Base-by-base conservation (phyloP, 2,888 invertebrate species). In the Zygaena filipendulae region DNA sequence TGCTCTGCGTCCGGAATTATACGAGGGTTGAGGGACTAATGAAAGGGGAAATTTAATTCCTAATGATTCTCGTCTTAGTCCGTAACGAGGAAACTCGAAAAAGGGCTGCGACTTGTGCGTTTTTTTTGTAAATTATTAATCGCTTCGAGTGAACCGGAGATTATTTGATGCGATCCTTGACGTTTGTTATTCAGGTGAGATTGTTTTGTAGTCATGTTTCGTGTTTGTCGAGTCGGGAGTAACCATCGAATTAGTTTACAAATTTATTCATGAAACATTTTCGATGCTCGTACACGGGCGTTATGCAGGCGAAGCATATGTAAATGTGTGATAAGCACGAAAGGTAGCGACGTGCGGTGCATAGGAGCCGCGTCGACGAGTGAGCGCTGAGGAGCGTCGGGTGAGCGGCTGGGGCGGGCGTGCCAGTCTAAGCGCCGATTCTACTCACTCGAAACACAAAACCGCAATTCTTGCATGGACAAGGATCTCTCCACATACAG, bases 11-110 rank as follows among this genome's bases (percentile, higher is more conserved):
- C 77, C 79, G 74, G 79, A 75, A 75, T 77, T 77, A 77, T 77
- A 77, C 77, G 79, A 79, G 77, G 79, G 77, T 77, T 77, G 77
- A 75, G 79, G 77, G 79, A 79, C 79, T 79, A 79, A 79, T 79
- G 77, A 79, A 79, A 79, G 77, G 77, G 79, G 77, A 79, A 77
- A 79, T 79, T 79, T 79, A 79, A 79, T 77, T 77, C 79, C 75
- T 79, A 79, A 79, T 79, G 79, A 79, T 79, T 77, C 75, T 71
- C 79, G 75, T 79, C 79, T 77, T 75, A 77, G 77, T 62, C 71
- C 69, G 75, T 79, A 79, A 79, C 77, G 77, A 77, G 77, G 75
- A 71, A 72, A 74, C 72, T 72, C 68, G 69, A 72, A 75, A 79
- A 75, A 72, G 72, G 74, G 68, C 71, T 68, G 61, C 61, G 66